Evolutionary conservation across 2,888 invertebrate genomes (phyloP).

Genomic region (Bruchidius siliquastri): DNA sequence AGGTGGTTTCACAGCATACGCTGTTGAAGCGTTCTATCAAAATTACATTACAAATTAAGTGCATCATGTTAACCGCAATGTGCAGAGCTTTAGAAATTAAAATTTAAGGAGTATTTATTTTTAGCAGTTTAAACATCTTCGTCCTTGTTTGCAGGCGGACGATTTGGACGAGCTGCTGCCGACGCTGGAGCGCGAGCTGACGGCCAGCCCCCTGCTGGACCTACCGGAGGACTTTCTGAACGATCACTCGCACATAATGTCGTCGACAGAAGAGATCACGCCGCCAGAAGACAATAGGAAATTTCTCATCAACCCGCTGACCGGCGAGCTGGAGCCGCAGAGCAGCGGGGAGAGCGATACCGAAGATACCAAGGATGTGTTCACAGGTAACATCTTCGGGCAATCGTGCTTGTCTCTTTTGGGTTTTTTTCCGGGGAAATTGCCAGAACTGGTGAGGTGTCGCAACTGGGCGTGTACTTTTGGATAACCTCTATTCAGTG

Average conservation of each 20-base stretch:
- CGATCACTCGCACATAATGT: slow-evolving; percentile 18
- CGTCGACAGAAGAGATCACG: slow-evolving; percentile 39
- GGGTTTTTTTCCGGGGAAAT: too few species aligned
- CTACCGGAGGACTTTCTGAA: slow-evolving; percentile 48
- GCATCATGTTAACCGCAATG: too few species aligned
- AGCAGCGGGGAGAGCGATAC: slow-evolving; percentile 59
- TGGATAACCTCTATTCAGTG: too few species aligned
- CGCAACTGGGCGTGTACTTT: too few species aligned
- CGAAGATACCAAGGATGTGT: slow-evolving; percentile 47
- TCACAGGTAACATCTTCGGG: slow-evolving; percentile 27
- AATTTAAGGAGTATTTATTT: too few species aligned
- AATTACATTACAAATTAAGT: too few species aligned
- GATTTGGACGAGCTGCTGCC: slow-evolving; percentile 66
- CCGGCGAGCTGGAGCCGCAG: slow-evolving; percentile 80
- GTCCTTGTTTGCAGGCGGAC: slow-evolving; percentile 26
- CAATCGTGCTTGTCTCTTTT: too few species aligned
- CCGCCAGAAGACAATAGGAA: slow-evolving; percentile 61
- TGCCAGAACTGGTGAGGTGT: too few species aligned
- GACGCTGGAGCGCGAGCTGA: slow-evolving; percentile 56
- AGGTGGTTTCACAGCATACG: too few species aligned
- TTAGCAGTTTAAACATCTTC: too few species aligned
- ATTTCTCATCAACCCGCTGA: slow-evolving; percentile 85
- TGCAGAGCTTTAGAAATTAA: too few species aligned
- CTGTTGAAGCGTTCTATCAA: too few species aligned
- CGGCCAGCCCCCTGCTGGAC: slow-evolving; percentile 50